A percentile compares a stretch with the other conserved stretches of the same genome.
These are phyloP conservation scores for Toxostoma redivivum DNA, from an alignment of 2,113 vertebrate genomes.

Conservation along the genomic window DNA sequence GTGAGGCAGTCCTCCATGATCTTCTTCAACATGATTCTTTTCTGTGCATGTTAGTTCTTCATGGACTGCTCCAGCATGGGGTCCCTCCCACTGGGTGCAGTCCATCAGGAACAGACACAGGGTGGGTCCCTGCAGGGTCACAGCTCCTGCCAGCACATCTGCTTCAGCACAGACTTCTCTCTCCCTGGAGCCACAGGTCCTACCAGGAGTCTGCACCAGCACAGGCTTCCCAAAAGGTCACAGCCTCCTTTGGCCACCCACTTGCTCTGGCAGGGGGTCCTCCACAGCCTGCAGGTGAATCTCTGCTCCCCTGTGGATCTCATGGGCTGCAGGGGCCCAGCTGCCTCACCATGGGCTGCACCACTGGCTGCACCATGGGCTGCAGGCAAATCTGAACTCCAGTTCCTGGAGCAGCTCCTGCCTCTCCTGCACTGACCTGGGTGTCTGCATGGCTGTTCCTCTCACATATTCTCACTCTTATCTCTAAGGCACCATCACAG, in stretches of 20 bases:
- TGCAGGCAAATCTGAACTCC: not conserved
- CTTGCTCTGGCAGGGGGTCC: not conserved
- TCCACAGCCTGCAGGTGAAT: not conserved
- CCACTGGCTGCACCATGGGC: fast-evolving
- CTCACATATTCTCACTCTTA: not conserved
- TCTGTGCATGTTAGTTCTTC: not conserved
- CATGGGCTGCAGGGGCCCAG: not conserved
- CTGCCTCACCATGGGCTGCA: not conserved
- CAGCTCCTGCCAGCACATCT: not conserved
- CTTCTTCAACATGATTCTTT: not conserved
- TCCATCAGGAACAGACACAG: not conserved
- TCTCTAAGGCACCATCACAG: not conserved
- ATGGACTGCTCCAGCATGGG: not conserved
- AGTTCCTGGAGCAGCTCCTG: not conserved
- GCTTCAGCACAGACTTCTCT: fast-evolving
- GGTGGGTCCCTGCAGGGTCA: not conserved
- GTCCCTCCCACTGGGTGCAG: not conserved
- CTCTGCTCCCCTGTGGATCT: not conserved
- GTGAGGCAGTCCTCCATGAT: not conserved
- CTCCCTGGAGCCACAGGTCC: not conserved
- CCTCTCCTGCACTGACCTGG: not conserved
- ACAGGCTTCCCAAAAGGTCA: not conserved
- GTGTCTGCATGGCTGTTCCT: not conserved
- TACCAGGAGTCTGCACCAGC: not conserved
- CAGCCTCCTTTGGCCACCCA: not conserved